Conservation (phyloP, 1,140 invertebrate genomes). For the Pomacea maculata region DNA sequence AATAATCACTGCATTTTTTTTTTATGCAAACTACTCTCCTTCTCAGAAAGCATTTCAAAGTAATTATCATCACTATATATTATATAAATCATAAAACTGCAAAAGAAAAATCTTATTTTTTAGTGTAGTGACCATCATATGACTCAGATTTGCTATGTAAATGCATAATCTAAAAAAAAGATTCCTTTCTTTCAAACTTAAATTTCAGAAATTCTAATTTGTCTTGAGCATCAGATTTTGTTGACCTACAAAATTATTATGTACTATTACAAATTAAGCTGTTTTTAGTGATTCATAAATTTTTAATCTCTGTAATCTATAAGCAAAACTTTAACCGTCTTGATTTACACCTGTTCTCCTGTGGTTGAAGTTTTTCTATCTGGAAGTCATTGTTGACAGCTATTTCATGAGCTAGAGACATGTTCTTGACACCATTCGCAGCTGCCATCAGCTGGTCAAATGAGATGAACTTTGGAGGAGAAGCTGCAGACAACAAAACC, state of each 20-base stretch:
- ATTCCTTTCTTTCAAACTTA: no score
- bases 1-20: no score
- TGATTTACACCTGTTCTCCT: slow-evolving; percentile 74
- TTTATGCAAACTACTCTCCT: no score
- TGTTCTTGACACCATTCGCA: slow-evolving; percentile 88
- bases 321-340: not conserved
- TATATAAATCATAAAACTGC: no score
- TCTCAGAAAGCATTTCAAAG: no score
- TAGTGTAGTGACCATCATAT: no score
- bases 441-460: slow-evolving; percentile 90
- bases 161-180: no score
- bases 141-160: no score
- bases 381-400: slow-evolving; percentile 92
- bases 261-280: not conserved
- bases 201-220: no score
- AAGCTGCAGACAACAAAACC: slow-evolving; percentile 53
- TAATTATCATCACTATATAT: no score
- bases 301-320: not conserved
- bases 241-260: not conserved
- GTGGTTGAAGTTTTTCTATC: slow-evolving; percentile 81
- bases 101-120: no score
- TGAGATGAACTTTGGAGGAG: slow-evolving; percentile 86
- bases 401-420: slow-evolving; percentile 95
- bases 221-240: no score
- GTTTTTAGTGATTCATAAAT: not conserved